These are phyloP conservation scores for Eustalomyia histrio DNA, from an alignment of 2,888 invertebrate species.

Conservation along the genomic window DNA sequence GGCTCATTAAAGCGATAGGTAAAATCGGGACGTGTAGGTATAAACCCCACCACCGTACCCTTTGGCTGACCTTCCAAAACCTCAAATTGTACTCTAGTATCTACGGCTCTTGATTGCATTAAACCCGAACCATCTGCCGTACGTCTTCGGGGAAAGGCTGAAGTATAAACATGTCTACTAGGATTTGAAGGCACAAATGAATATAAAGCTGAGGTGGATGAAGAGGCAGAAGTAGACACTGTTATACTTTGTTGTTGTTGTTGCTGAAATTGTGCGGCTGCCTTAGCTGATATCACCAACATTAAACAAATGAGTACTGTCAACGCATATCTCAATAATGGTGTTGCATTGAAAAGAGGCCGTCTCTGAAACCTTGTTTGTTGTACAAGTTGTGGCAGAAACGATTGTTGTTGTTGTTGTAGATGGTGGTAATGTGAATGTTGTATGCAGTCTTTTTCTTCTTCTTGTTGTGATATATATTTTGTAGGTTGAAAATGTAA, in stretches of 20 bases:
- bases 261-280: conserved; percentile 31
- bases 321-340: conserved; percentile 60
- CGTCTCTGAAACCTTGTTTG: conserved; percentile 54
- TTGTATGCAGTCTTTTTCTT: conserved; percentile 56
- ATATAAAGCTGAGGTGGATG: conserved; percentile 73
- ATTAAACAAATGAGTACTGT: conserved; percentile 61
- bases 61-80: conserved; percentile 91
- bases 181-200: conserved; percentile 58
- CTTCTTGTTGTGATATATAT: conserved; percentile 32
- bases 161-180: conserved; percentile 60
- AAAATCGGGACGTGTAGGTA: conserved; percentile 92
- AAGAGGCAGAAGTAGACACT: conserved; percentile 39
- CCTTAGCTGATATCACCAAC: conserved; percentile 58
- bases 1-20: conserved; percentile 96
- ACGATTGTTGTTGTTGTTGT: conserved; percentile 11
- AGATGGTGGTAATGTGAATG: conserved; percentile 18
- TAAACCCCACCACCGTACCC: conserved; percentile 91
- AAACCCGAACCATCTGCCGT: conserved; percentile 80
- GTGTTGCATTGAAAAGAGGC: conserved; percentile 51
- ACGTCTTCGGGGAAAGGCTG: conserved; percentile 77
- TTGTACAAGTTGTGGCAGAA: not conserved
- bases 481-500: conserved; percentile 28
- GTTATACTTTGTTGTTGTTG: conserved; percentile 26
- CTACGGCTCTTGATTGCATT: conserved; percentile 94
- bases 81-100: conserved; percentile 91